These are phyloP conservation scores for Nemotelus pantherinus DNA, from an alignment of 2,888 invertebrate species.

Conservation along the genomic window DNA sequence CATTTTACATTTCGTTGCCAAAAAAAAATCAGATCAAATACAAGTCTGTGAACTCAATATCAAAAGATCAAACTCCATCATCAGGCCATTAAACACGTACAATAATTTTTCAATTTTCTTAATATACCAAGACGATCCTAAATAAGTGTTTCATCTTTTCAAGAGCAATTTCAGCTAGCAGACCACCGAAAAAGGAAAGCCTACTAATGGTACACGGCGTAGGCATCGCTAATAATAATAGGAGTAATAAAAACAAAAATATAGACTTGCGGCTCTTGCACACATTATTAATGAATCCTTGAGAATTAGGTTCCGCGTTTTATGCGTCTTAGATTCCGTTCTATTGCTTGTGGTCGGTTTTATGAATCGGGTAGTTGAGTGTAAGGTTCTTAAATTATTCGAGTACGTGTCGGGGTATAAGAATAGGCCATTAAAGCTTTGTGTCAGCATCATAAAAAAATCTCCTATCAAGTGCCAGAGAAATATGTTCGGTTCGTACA, in stretches of 20 bases:
- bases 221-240: slow-evolving; percentile 27
- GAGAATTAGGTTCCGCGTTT: slow-evolving; percentile 29
- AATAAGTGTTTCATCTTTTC: no score
- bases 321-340: slow-evolving; percentile 20
- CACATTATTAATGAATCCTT: slow-evolving; percentile 28
- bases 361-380: not conserved
- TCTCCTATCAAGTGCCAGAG: not conserved
- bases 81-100: no score
- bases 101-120: no score
- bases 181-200: not conserved
- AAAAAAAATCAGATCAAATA: no score
- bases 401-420: slow-evolving; percentile 27
- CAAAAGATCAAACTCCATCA: no score
- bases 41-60: no score
- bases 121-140: no score
- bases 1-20: no score
- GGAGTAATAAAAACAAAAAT: slow-evolving; percentile 25
- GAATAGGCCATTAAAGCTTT: slow-evolving; percentile 28
- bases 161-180: no score
- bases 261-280: slow-evolving; percentile 25
- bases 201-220: not conserved
- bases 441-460: slow-evolving; percentile 16
- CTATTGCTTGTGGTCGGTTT: slow-evolving; percentile 8
- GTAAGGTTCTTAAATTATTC: slow-evolving; percentile 11
- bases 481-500: no score